Evolutionary conservation across 2,797 vertebrate genomes (phyloP), one percentile per base, ranked within the genome.

Genomic region (Myotis findleyi): DNA sequence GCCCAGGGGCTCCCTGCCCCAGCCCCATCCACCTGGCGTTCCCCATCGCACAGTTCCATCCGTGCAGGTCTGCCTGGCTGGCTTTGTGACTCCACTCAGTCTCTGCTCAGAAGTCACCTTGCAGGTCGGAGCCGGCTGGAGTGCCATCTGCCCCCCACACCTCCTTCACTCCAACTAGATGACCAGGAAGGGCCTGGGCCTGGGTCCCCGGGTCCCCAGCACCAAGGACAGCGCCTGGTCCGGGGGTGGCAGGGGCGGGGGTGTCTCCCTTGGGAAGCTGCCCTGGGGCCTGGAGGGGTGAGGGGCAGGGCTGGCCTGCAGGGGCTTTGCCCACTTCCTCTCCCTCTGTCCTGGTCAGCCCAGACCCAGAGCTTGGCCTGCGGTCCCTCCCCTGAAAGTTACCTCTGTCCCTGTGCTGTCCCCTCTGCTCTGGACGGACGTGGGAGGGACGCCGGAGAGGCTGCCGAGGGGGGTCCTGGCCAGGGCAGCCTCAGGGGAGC

Each of bases 301-400:
- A 41, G 59, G 77, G 72, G 44, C 4, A 21, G 73, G 0, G 0
- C 95, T 75, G 90, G 94, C 96, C 92, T 88, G 83, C 90, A 27
- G 1, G 11, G n/a, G 41, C 21, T 9, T 59, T 95, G 44, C 87
- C 73, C 1, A 81, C 14, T 2, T 36, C 79, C 71, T 95, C 72
- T 41, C 51, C 95, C 77, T 66, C 75, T 94, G 89, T 5, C 33
- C 86, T 3, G 38, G 33, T 49, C 59, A 23, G 9, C 4, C 11
- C 93, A 71, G 84, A 79, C 53, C 7, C 7, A 83, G 73, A 82
- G 92, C 44, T 7, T 41, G 51, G 8, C 47, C 94, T 33, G 21
- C 0, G 27, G 64, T 93, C 81, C 92, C 38, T 68, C 44, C 55
- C 27, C 89, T 55, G 51, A 71, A 83, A 62, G 80, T 82, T 59